Evolutionary conservation across 2,888 invertebrate genomes (phyloP).

Genomic region (Hesperia comma): DNA sequence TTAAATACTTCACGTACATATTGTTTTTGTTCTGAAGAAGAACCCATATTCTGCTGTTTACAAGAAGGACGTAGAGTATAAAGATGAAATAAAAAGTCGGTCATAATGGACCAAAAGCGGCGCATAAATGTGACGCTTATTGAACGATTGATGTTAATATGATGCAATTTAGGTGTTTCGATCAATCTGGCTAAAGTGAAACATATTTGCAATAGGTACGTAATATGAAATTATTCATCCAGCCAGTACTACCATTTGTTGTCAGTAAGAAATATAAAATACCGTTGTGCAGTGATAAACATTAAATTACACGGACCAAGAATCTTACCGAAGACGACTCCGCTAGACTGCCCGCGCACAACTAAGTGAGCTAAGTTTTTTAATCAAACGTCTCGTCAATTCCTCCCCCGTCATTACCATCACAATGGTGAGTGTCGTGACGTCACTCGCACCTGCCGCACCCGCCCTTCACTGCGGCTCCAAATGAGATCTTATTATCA

Average conservation of each 20-base stretch:
- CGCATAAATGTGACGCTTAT: too few species aligned
- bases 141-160: too few species aligned
- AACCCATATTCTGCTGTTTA: too few species aligned
- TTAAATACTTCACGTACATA: too few species aligned
- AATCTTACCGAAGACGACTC: constrained; percentile 3
- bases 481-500: background rate
- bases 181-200: too few species aligned
- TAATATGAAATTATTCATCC: background rate
- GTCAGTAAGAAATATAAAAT: background rate
- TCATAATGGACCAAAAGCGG: too few species aligned
- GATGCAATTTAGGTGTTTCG: too few species aligned
- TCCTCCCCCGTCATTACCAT: constrained; percentile 41
- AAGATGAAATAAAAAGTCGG: too few species aligned
- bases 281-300: background rate
- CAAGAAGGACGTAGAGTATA: too few species aligned
- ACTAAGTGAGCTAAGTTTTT: constrained; percentile 42
- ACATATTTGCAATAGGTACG: too few species aligned
- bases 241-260: background rate
- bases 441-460: constrained; percentile 47
- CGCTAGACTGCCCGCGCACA: background rate
- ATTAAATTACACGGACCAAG: constrained; percentile 2
- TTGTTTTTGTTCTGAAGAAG: too few species aligned
- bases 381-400: constrained; percentile 43
- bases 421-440: constrained; percentile 41
- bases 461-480: constrained; percentile 1